Evolutionary conservation across 2,888 invertebrate species (phyloP).

Genomic region (Hesperia comma): DNA sequence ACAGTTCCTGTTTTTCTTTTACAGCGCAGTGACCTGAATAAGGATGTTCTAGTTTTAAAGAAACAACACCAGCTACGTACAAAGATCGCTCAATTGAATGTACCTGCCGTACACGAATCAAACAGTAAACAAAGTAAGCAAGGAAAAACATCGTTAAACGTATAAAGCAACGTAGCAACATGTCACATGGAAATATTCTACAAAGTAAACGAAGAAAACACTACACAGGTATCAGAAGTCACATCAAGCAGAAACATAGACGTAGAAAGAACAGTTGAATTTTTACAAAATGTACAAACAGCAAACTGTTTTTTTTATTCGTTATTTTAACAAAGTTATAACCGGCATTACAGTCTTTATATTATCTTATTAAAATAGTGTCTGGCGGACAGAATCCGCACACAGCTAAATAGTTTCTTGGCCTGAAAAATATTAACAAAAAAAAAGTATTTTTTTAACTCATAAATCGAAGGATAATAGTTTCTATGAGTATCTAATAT

Average conservation of each 20-base stretch:
- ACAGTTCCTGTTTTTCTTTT: conserved; percentile 4
- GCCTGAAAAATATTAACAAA: no score
- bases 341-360: no score
- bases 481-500: no score
- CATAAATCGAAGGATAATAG: no score
- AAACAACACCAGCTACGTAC: conserved; percentile 21
- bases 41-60: conserved; percentile 31
- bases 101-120: conserved; percentile 25
- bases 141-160: conserved; percentile 1
- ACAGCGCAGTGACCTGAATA: conserved; percentile 26
- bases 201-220: conserved; percentile 17
- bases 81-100: conserved; percentile 24
- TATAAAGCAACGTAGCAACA: conserved; percentile 12
- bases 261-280: conserved; percentile 11
- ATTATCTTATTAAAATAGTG: no score
- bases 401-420: no score
- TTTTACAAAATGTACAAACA: background rate
- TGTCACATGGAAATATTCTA: conserved; percentile 18
- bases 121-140: conserved; percentile 29
- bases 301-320: no score
- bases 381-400: no score
- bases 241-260: conserved; percentile 17
- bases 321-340: no score
- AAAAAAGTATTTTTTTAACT: no score
- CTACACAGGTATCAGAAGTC: conserved; percentile 27